phyloP scores from a whole-genome alignment of 2,797 vertebrate species.

The Limosa lapponica region DNA sequence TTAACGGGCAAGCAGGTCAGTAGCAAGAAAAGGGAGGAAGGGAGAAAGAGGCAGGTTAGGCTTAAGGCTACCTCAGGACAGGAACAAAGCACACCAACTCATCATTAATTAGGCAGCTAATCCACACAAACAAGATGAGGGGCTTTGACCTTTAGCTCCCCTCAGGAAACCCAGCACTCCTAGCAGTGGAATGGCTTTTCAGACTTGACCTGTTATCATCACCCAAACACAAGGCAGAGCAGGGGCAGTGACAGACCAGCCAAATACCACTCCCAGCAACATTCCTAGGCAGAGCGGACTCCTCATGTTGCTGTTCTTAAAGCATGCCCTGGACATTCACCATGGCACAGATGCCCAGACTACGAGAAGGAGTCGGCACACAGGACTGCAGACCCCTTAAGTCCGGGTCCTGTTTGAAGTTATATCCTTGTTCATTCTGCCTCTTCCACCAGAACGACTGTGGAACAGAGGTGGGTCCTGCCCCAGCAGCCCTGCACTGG shows the following conservation, averaged over 20 bases:
- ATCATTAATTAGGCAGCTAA: conserved; percentile 21
- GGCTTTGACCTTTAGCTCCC: background rate
- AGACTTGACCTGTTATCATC: background rate
- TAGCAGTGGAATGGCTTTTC: background rate
- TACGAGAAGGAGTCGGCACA: background rate
- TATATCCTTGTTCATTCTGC: background rate
- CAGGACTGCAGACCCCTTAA: background rate
- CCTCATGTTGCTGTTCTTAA: background rate
- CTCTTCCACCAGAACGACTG: background rate
- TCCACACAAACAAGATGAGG: conserved; percentile 1
- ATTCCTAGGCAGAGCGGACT: background rate
- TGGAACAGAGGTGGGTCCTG: background rate
- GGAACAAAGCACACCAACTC: conserved; percentile 17
- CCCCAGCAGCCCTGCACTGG: background rate
- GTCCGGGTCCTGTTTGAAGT: background rate
- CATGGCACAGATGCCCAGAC: background rate
- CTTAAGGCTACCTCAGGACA: conserved; percentile 26
- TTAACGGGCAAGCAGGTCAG: conserved; percentile 74
- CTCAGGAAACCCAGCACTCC: background rate
- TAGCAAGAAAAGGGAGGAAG: conserved; percentile 60
- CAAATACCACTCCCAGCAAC: background rate
- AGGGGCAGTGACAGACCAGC: background rate
- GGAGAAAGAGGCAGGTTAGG: conserved; percentile 68
- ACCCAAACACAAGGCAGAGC: background rate
- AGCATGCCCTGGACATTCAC: background rate